Base-by-base conservation (phyloP, 2,113 vertebrate genomes). In the Oncorhynchus tshawytscha region DNA sequence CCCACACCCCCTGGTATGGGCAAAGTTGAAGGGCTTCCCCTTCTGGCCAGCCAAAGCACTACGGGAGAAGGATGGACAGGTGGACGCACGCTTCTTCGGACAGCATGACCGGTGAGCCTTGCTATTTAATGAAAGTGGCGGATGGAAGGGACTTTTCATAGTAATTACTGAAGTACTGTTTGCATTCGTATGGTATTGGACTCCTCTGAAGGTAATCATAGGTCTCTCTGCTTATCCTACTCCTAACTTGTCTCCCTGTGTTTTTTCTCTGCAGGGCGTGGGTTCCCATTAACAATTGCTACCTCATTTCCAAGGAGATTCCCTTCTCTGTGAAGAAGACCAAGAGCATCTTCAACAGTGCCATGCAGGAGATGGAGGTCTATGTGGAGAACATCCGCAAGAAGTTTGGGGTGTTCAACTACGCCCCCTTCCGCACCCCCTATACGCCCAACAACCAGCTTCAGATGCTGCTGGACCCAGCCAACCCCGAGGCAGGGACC, bases 301-400 rank as follows among this genome's bases (percentile, higher is more conserved):
- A 99, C 95, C 96, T 99, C 94, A 99, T 99, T 97, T 99, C 97
- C 90, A 99, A 99, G 95, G 97, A 99, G 92, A 99, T 99, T 87
- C 97, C 97, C 74, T 99, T 99, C 94, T 99, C 97, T 88, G 97
- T 99, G 88, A 99, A 99, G 94, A 99, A 99, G 94, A 99, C 97
- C 65, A 99, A 99, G 91, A 99, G 97, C 93, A 99, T 99, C 93
- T 99, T 99, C 90, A 99, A 99, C 91, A 99, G 97, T 82, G 97
- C 97, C 92, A 99, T 99, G 97, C 97, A 99, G 82, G 97, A 99
- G 88, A 99, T 99, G 97, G 97, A 99, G 78, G 96, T 99, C 72
- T 99, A 99, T 1, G 97, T 99, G 81, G 97, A 99, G 86, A 99
- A 99, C 85, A 97, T 99, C 74, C 95, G 96, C 84, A 95, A 96